phyloP scores from a whole-genome alignment of 2,113 vertebrate genomes.

The Chaetodon auriga region DNA sequence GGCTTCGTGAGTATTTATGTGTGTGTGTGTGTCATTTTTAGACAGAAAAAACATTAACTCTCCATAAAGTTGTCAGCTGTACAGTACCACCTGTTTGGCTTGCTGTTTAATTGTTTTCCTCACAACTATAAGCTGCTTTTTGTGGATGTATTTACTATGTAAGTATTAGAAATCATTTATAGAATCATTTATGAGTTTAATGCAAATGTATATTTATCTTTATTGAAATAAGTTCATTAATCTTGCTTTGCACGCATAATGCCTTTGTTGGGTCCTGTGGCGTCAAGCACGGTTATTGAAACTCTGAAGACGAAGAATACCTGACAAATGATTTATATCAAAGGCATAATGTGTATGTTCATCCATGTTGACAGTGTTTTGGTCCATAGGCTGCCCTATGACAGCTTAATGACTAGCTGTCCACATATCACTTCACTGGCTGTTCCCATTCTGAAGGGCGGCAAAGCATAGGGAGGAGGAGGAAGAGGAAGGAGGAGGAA shows the following conservation, averaged over 20 bases:
- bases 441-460: slow-evolving; percentile 25
- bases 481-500: slow-evolving; percentile 12
- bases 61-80: slow-evolving; percentile 40
- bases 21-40: slow-evolving; percentile 53
- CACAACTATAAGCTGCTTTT: background rate
- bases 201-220: background rate
- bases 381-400: slow-evolving; percentile 54
- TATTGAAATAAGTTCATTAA: background rate
- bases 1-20: slow-evolving; percentile 56
- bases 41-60: slow-evolving; percentile 65
- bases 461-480: slow-evolving; percentile 14
- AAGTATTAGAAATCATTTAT: background rate
- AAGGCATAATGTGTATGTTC: slow-evolving; percentile 57
- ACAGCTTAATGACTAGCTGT: slow-evolving; percentile 79
- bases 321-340: slow-evolving; percentile 61
- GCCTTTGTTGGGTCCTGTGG: slow-evolving; percentile 10
- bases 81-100: slow-evolving; percentile 27
- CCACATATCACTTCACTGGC: slow-evolving; percentile 64
- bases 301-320: slow-evolving; percentile 8
- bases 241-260: background rate
- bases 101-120: background rate
- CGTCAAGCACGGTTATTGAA: slow-evolving; percentile 20
- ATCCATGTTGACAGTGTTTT: slow-evolving; percentile 62
- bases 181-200: background rate
- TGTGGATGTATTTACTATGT: background rate